Percentiles rank a stretch among this genome's conserved stretches.
Conservation (phyloP, 2,113 vertebrate genomes). For the Chiloscyllium plagiosum region DNA sequence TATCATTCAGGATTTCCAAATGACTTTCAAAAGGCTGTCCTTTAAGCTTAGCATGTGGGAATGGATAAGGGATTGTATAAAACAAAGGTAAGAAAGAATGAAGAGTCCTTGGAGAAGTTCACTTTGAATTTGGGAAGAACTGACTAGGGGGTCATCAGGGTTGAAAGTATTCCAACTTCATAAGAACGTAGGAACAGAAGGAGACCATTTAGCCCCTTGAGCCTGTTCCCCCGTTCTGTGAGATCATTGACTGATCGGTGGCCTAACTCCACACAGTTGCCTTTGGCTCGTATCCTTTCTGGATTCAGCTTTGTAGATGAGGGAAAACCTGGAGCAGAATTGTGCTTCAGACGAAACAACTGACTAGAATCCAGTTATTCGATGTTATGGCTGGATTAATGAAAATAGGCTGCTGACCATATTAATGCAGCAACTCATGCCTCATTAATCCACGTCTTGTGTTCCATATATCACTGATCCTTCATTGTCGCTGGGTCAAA, state of each 20-base stretch:
- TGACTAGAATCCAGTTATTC: no score
- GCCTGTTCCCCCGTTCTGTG: no score
- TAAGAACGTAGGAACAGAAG: no score
- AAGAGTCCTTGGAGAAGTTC: background rate
- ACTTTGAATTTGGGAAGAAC: background rate
- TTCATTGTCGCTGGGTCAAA: no score
- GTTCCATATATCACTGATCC: background rate
- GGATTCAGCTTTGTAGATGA: background rate
- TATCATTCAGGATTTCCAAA: background rate
- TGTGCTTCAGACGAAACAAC: background rate
- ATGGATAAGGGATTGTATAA: no score
- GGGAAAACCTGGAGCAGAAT: background rate
- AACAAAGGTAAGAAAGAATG: background rate
- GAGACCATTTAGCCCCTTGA: no score
- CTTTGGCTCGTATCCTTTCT: background rate
- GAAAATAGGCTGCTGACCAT: background rate
- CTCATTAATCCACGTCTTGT: background rate
- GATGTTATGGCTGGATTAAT: background rate
- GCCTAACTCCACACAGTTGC: no score
- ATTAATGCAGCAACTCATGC: background rate
- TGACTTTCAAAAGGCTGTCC: background rate
- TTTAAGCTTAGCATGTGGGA: background rate
- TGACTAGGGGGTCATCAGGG: background rate
- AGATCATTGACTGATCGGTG: no score
- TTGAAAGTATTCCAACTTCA: background rate